Conservation (phyloP, 2,888 invertebrate species). For the Unio delphinus region DNA sequence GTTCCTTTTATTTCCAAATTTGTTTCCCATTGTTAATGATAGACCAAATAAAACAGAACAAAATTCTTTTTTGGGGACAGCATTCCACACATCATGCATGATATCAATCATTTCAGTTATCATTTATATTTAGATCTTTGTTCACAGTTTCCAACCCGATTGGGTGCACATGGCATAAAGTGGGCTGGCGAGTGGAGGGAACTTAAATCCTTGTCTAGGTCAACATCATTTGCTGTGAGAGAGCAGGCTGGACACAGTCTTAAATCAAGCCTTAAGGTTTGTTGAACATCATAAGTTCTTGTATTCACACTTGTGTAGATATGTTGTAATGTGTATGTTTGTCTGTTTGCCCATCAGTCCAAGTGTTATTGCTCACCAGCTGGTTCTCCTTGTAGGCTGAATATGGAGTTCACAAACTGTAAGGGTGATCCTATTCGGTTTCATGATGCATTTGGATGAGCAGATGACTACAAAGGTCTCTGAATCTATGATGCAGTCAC, state of each 20-base stretch:
- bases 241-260: slow-evolving; percentile 91
- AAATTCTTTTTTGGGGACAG: too few species aligned
- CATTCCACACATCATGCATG: not conserved
- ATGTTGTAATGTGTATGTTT: not conserved
- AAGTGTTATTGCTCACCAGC: too few species aligned
- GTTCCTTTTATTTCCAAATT: too few species aligned
- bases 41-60: too few species aligned
- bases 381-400: too few species aligned
- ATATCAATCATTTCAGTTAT: not conserved
- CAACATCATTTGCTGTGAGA: slow-evolving; percentile 86
- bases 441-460: too few species aligned
- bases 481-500: too few species aligned
- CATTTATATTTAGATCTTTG: not conserved
- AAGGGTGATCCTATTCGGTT: too few species aligned
- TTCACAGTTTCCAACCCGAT: slow-evolving; percentile 61
- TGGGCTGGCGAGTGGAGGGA: slow-evolving; percentile 91
- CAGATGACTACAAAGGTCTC: too few species aligned
- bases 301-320: not conserved
- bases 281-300: not conserved
- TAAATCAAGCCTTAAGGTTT: slow-evolving; percentile 81
- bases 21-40: too few species aligned
- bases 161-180: slow-evolving; percentile 81
- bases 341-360: not conserved
- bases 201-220: slow-evolving; percentile 80
- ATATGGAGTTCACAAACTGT: too few species aligned